phyloP scores from a whole-genome alignment of 2,888 invertebrate genomes.

The Drosophila acutilabella region DNA sequence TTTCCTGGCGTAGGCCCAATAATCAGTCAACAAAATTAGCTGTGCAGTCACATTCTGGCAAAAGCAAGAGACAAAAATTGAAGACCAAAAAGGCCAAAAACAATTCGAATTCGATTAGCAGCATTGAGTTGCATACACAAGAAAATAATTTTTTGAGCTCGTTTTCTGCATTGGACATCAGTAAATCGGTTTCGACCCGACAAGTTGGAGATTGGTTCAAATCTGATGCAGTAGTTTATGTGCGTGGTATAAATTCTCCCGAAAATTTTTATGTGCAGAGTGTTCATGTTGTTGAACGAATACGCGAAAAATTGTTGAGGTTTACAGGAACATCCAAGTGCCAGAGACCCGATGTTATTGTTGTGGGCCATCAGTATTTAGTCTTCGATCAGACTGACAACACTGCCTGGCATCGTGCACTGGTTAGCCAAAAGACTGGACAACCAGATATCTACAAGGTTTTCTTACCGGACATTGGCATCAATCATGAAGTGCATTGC shows the following conservation, averaged over 20 bases:
- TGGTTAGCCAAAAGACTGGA: constrained; percentile 78
- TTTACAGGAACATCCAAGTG: constrained; percentile 53
- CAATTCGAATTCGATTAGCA: too few species aligned
- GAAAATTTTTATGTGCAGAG: constrained; percentile 87
- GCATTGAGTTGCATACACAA: neutral
- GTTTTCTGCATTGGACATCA: constrained; percentile 37
- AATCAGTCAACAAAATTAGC: neutral
- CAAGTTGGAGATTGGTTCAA: constrained; percentile 46
- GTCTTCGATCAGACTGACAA: constrained; percentile 86
- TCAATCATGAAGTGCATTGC: constrained; percentile 84
- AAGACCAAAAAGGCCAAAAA: constrained; percentile 5
- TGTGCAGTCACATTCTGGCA: neutral
- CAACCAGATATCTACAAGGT: constrained; percentile 85
- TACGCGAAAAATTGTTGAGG: constrained; percentile 53
- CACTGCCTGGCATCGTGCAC: constrained; percentile 88
- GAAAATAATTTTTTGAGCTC: constrained; percentile 16
- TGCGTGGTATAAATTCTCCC: constrained; percentile 88
- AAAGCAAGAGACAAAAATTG: neutral
- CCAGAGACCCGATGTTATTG: constrained; percentile 18
- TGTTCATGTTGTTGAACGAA: neutral
- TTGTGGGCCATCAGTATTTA: constrained; percentile 88
- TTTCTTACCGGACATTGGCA: constrained; percentile 89
- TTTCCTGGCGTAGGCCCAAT: neutral
- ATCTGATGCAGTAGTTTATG: constrained; percentile 58
- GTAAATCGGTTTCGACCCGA: neutral